Percentiles rank a stretch among this genome's conserved stretches.
Conservation (phyloP, 2,113 vertebrate genomes). For the Rattus rattus region DNA sequence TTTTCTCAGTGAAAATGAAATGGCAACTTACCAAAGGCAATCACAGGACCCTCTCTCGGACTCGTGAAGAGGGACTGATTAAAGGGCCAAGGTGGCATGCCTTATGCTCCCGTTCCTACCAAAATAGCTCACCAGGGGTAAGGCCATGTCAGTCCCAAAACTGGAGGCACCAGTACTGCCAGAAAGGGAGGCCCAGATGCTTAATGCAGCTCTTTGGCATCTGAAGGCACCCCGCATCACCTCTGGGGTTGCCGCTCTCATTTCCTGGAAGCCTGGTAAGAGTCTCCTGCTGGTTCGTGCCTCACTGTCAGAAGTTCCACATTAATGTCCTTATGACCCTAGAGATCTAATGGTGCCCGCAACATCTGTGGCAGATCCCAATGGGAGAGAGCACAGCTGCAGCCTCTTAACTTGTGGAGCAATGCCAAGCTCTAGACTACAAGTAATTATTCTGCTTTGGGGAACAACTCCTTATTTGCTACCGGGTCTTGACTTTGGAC, state of each 20-base stretch:
- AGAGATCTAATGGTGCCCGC: background rate
- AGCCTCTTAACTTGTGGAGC: slow-evolving; percentile 20
- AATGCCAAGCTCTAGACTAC: slow-evolving; percentile 1
- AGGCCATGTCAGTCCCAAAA: background rate
- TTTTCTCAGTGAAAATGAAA: slow-evolving; percentile 6
- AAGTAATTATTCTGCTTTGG: background rate
- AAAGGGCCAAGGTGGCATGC: background rate
- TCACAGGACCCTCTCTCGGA: background rate
- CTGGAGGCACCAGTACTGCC: background rate
- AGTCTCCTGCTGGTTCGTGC: background rate
- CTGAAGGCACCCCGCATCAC: background rate
- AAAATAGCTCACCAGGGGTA: background rate
- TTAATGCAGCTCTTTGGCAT: background rate
- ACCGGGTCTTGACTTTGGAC: background rate
- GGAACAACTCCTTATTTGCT: slow-evolving; percentile 35
- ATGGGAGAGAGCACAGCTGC: background rate
- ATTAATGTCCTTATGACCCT: background rate
- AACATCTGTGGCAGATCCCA: background rate
- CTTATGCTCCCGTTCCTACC: background rate
- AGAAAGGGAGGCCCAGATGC: background rate
- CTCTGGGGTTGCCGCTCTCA: background rate
- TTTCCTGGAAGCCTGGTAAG: background rate
- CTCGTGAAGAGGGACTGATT: background rate
- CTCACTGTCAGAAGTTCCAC: background rate
- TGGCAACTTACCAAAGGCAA: background rate